Conservation (phyloP, 1,140 invertebrate species). For the Reticulitermes speratus region DNA sequence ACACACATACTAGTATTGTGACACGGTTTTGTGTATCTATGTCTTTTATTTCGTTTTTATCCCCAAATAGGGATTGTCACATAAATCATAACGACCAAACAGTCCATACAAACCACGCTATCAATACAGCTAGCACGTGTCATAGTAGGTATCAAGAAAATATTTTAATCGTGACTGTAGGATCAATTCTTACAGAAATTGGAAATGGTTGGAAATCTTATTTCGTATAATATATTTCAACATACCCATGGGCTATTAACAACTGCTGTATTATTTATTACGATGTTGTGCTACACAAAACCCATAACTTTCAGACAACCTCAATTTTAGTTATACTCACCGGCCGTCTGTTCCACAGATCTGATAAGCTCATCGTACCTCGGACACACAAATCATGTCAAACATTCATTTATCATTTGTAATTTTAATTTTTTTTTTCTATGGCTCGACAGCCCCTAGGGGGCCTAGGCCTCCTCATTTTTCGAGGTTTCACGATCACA, state of each 20-base stretch:
- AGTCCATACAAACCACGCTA: background rate
- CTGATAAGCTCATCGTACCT: background rate
- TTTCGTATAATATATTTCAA: background rate
- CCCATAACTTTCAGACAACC: background rate
- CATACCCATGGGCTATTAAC: background rate
- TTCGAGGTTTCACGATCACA: no score
- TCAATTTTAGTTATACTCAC: background rate
- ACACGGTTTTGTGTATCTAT: background rate
- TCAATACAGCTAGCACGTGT: background rate
- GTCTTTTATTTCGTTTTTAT: background rate
- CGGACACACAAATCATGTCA: background rate
- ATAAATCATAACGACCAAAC: background rate
- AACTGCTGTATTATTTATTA: background rate
- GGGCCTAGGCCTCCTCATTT: no score
- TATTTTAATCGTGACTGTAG: background rate
- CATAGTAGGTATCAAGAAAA: background rate
- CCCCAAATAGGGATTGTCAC: background rate
- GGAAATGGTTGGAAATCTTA: background rate
- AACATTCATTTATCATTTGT: background rate
- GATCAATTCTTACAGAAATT: background rate
- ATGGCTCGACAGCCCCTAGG: no score
- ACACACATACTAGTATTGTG: background rate
- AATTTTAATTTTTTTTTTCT: background rate
- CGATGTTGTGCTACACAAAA: background rate
- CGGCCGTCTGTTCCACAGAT: background rate